Percentiles rank a stretch among this genome's conserved stretches.
These are phyloP conservation scores for Festucalex cinctus DNA, from an alignment of 2,113 vertebrate species.

Conservation along the genomic window DNA sequence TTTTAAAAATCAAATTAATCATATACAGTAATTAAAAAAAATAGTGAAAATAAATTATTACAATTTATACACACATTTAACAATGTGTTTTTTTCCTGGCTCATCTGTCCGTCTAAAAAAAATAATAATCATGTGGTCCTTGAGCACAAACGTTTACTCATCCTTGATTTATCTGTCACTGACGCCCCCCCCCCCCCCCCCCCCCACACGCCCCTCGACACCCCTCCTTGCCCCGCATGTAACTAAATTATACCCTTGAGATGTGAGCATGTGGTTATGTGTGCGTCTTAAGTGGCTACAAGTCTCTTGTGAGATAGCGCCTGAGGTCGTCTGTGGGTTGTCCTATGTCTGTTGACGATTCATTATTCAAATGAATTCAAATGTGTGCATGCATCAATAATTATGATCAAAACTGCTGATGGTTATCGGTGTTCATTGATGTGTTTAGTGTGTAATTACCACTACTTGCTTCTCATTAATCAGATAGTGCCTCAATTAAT, in stretches of 20 bases:
- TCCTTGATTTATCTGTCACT: slow-evolving; percentile 4
- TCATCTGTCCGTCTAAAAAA: too few species aligned
- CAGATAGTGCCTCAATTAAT: slow-evolving; percentile 23
- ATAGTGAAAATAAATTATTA: too few species aligned
- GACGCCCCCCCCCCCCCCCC: too few species aligned
- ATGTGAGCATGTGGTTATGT: not conserved
- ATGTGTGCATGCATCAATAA: slow-evolving; percentile 1
- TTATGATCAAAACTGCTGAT: slow-evolving; percentile 18
- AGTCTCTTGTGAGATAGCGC: slow-evolving; percentile 44
- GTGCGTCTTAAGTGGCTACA: slow-evolving; percentile 29
- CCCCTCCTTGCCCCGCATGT: slow-evolving; percentile 11
- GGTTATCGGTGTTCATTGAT: slow-evolving; percentile 33
- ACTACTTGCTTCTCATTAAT: slow-evolving; percentile 20
- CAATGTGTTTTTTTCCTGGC: too few species aligned
- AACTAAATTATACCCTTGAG: slow-evolving; percentile 39
- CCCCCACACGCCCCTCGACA: too few species aligned
- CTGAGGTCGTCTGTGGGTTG: slow-evolving; percentile 35
- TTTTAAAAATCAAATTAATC: too few species aligned
- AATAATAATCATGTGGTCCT: too few species aligned
- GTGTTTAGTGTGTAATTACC: slow-evolving; percentile 26
- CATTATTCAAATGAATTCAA: slow-evolving; percentile 59
- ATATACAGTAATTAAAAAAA: too few species aligned
- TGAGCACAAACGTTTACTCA: not conserved
- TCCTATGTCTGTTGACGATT: slow-evolving; percentile 47
- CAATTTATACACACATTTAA: too few species aligned